Percentiles rank a stretch among this genome's conserved stretches.
Conservation (phyloP, 2,797 vertebrate species). For the Betta splendens region DNA sequence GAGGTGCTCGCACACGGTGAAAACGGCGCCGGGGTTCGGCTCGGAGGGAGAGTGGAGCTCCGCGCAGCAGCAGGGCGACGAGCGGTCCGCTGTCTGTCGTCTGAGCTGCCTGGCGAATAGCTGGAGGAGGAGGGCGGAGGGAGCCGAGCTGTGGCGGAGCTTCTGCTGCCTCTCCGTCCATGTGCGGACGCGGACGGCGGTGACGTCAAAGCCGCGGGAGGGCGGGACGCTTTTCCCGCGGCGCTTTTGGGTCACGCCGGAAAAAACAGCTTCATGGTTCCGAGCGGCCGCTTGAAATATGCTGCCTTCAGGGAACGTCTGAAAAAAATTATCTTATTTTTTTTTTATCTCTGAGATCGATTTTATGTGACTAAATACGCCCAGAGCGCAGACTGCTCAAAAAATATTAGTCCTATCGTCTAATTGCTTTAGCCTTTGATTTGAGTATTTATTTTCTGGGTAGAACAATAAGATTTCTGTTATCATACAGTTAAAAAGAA, state of each 20-base stretch:
- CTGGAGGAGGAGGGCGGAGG: constrained; percentile 33
- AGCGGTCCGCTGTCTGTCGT: constrained; percentile 27
- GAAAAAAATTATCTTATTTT: not conserved
- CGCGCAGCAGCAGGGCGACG: constrained; percentile 48
- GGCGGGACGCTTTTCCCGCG: constrained; percentile 13
- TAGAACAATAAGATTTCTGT: too few species aligned
- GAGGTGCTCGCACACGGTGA: constrained; percentile 8
- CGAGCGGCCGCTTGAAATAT: fast-evolving
- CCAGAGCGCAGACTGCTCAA: too few species aligned
- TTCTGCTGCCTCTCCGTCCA: constrained; percentile 47
- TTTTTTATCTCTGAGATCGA: not conserved
- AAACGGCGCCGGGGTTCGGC: constrained; percentile 27
- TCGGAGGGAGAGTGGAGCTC: constrained; percentile 25
- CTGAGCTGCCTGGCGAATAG: constrained; percentile 42
- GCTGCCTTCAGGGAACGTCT: constrained; percentile 10
- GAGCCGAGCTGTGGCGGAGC: constrained; percentile 27
- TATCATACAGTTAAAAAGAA: too few species aligned
- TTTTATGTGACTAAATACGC: not conserved
- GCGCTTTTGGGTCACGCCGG: not conserved
- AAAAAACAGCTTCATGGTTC: fast-evolving
- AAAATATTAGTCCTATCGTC: too few species aligned
- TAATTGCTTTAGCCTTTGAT: too few species aligned
- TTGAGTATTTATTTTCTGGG: too few species aligned
- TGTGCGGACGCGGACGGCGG: constrained; percentile 59
- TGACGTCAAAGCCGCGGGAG: constrained; percentile 65